These are phyloP conservation scores for Pantherophis vulpinus DNA, from an alignment of 2,797 vertebrate genomes.

Conservation along the genomic window DNA sequence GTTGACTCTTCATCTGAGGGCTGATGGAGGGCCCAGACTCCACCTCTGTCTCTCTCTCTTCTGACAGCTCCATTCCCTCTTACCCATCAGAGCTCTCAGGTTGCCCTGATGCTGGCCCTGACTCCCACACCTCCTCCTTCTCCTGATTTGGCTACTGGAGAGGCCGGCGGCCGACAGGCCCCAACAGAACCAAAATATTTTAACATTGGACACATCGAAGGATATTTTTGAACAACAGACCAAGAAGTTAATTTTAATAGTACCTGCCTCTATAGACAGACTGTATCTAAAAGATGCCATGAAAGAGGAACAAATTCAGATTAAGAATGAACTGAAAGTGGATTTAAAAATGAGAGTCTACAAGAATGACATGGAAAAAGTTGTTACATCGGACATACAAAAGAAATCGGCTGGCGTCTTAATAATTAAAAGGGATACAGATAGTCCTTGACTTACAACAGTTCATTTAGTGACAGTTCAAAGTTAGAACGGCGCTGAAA, in stretches of 20 bases:
- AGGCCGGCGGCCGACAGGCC: rapidly evolving
- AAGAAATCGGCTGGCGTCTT: background rate
- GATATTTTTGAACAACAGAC: background rate
- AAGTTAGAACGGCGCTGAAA: too few species aligned
- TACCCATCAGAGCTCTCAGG: too few species aligned
- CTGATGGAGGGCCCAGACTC: rapidly evolving
- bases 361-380: background rate
- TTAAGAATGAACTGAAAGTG: background rate
- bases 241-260: background rate
- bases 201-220: background rate
- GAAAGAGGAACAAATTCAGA: background rate
- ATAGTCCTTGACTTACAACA: background rate
- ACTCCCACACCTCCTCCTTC: too few species aligned
- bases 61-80: too few species aligned
- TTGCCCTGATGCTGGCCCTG: too few species aligned
- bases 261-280: background rate
- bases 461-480: too few species aligned
- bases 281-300: background rate
- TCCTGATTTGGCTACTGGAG: too few species aligned
- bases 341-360: background rate
- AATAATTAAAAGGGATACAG: background rate
- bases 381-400: background rate
- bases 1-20: too few species aligned
- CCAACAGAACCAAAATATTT: background rate
- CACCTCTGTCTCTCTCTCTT: too few species aligned